Evolutionary conservation across 2,888 invertebrate species (phyloP).

Genomic region (Tipula vernalis): DNA sequence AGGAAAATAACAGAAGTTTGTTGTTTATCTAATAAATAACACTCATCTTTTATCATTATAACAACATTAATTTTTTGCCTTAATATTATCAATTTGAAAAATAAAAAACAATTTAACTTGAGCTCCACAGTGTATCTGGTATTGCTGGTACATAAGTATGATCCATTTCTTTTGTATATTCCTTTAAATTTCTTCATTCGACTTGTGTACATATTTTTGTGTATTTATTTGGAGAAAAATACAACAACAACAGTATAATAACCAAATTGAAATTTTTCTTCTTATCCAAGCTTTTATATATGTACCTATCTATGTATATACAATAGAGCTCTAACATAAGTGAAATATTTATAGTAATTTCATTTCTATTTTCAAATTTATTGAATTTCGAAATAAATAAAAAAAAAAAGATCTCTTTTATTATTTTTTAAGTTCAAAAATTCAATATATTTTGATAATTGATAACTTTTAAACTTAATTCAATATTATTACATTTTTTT

Average conservation of each 20-base stretch:
- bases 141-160: background rate
- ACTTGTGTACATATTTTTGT: background rate
- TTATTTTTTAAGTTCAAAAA: background rate
- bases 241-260: background rate
- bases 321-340: background rate
- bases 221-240: background rate
- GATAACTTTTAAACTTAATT: background rate
- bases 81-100: background rate
- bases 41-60: background rate
- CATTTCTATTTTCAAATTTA: background rate
- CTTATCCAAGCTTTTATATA: background rate
- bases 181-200: background rate
- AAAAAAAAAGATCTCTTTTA: background rate
- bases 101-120: background rate
- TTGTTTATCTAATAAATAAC: background rate
- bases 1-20: background rate
- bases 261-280: no score
- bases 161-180: background rate
- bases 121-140: background rate
- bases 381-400: background rate
- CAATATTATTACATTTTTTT: background rate
- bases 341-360: background rate
- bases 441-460: background rate
- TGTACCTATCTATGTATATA: background rate
- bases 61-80: background rate